phyloP scores from a whole-genome alignment of 2,113 vertebrate genomes.

The Myrmecobius fasciatus region DNA sequence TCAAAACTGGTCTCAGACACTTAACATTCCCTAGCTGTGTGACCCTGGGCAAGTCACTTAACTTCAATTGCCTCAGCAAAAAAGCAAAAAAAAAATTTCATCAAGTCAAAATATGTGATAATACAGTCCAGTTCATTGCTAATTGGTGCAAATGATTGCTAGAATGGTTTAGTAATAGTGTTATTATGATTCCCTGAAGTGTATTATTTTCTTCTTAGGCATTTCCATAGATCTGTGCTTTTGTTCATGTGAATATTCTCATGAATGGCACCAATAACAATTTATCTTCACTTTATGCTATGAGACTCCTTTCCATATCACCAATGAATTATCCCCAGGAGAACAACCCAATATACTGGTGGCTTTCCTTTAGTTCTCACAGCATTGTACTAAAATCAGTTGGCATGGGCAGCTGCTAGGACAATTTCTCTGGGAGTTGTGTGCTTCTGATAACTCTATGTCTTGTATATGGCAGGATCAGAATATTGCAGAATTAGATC shows the following conservation, averaged over 20 bases:
- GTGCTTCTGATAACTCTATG: not conserved
- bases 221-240: not conserved
- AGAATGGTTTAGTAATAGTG: not conserved
- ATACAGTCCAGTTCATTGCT: not conserved
- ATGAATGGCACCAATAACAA: not conserved
- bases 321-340: not conserved
- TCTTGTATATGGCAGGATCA: not conserved
- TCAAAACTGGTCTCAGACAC: too few relatives aligned
- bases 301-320: not conserved
- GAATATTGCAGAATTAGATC: not conserved
- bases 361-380: not conserved
- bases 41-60: too few relatives aligned
- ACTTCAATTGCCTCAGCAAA: too few relatives aligned
- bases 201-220: not conserved
- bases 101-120: not conserved
- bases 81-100: too few relatives aligned
- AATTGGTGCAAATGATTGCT: not conserved
- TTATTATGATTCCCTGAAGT: not conserved
- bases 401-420: not conserved
- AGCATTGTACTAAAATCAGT: not conserved
- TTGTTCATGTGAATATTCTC: not conserved
- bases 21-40: too few relatives aligned
- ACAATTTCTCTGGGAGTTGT: not conserved
- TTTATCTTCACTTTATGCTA: not conserved
- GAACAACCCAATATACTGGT: not conserved